Percentiles rank a stretch among this genome's conserved stretches.
Evolutionary conservation across 2,113 vertebrate genomes (phyloP).

Genomic region (Takifugu bimaculatus): DNA sequence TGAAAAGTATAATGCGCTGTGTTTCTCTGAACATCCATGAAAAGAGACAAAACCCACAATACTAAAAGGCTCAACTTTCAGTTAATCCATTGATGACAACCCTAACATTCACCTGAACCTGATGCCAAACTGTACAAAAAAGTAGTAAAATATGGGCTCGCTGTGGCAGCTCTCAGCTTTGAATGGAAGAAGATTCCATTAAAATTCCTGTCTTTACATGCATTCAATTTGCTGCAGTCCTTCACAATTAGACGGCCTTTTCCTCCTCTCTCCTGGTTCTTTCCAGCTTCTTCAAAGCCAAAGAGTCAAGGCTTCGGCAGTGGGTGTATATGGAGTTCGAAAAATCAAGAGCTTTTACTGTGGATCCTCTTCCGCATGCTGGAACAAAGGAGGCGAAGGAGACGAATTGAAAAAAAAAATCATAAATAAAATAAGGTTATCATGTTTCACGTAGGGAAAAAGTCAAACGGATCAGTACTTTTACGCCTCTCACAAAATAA

Average conservation of each 20-base stretch:
- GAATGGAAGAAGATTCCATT: conserved; percentile 45
- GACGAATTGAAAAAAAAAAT: not conserved
- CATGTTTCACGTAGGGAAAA: not conserved
- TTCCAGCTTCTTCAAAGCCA: conserved; percentile 28
- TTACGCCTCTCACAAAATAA: no score
- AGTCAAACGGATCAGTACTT: no score
- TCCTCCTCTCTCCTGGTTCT: conserved; percentile 16
- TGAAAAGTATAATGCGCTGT: no score
- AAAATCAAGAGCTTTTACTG: conserved; percentile 41
- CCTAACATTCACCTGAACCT: not conserved
- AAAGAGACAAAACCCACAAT: no score
- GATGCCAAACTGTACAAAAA: not conserved
- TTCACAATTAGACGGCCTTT: conserved; percentile 13
- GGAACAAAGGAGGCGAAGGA: conserved; percentile 11
- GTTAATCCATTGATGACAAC: no score
- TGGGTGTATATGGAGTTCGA: conserved; percentile 33
- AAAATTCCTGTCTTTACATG: conserved; percentile 46
- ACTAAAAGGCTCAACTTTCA: no score
- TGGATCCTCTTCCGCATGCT: conserved; percentile 22
- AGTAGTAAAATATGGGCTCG: not conserved
- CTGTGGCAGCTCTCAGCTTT: not conserved
- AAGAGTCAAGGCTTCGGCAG: conserved; percentile 46
- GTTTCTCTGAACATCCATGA: no score
- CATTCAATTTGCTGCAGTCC: conserved; percentile 23
- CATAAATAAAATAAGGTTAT: conserved; percentile 30